A percentile compares a stretch with the other conserved stretches of the same genome.
phyloP scores from a whole-genome alignment of 2,797 vertebrate genomes.

The Fringilla coelebs region DNA sequence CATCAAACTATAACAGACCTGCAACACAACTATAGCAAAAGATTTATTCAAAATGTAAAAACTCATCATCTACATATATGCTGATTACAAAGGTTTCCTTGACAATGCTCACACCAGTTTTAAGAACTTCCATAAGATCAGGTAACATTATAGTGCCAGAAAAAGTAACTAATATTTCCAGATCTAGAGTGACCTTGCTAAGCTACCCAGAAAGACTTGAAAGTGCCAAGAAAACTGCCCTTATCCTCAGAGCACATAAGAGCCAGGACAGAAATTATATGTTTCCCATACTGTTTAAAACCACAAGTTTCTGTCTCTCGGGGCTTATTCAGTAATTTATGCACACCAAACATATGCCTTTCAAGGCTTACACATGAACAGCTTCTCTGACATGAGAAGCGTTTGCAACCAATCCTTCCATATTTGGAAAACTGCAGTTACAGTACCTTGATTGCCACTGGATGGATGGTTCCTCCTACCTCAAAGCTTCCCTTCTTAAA shows the following conservation, averaged over 20 bases:
- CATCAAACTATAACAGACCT: background rate
- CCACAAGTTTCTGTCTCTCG: background rate
- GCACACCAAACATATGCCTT: background rate
- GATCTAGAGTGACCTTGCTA: background rate
- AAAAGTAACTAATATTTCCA: background rate
- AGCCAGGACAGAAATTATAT: background rate
- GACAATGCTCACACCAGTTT: background rate
- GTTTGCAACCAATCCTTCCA: background rate
- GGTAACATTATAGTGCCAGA: background rate
- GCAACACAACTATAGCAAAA: background rate
- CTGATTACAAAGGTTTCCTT: background rate
- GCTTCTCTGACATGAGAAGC: background rate
- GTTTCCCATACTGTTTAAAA: background rate
- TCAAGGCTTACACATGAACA: background rate
- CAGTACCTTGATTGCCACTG: conserved; percentile 92
- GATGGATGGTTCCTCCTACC: conserved; percentile 90
- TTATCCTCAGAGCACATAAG: background rate
- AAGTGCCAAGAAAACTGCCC: background rate
- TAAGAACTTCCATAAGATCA: background rate
- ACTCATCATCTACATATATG: background rate
- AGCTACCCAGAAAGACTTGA: background rate
- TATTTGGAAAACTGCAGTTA: background rate
- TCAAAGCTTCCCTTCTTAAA: conserved; percentile 98
- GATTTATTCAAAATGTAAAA: background rate
- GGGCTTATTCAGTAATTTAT: background rate